Conservation (phyloP, 2,797 vertebrate species). For the Telmatherina bonti region DNA sequence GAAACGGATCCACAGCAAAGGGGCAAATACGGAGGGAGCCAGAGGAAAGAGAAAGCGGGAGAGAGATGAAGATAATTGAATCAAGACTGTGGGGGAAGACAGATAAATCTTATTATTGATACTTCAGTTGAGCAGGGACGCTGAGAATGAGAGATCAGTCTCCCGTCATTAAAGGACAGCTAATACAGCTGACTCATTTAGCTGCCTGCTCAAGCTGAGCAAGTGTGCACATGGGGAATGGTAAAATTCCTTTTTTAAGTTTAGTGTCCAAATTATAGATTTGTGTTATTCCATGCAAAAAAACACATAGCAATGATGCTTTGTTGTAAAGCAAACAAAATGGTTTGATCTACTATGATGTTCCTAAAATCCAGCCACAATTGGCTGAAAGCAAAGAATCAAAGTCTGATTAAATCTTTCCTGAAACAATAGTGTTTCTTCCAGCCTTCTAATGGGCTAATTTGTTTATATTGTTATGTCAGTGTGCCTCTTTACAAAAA, state of each 20-base stretch:
- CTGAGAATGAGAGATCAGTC: slow-evolving; percentile 66
- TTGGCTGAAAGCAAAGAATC: slow-evolving; percentile 57
- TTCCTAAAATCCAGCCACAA: slow-evolving; percentile 29
- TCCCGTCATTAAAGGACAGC: slow-evolving; percentile 71
- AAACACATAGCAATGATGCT: background rate
- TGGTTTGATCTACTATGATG: slow-evolving; percentile 17
- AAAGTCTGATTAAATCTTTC: slow-evolving; percentile 44
- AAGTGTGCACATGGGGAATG: slow-evolving; percentile 9
- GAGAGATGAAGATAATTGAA: slow-evolving; percentile 80
- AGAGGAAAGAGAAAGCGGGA: slow-evolving; percentile 61
- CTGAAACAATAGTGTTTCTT: slow-evolving; percentile 43
- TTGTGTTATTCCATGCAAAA: background rate
- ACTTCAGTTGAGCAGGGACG: slow-evolving; percentile 72
- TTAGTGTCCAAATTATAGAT: background rate
- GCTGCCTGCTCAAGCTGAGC: slow-evolving; percentile 42
- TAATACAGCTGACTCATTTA: slow-evolving; percentile 60
- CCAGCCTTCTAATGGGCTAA: slow-evolving; percentile 51
- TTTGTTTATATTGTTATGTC: slow-evolving; percentile 63
- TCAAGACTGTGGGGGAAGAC: slow-evolving; percentile 74
- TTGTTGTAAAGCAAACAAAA: slow-evolving; percentile 10
- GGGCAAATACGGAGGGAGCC: slow-evolving; percentile 59
- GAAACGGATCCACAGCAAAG: slow-evolving; percentile 82
- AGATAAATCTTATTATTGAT: slow-evolving; percentile 83
- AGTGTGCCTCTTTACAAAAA: slow-evolving; percentile 50
- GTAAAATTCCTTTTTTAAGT: background rate